Evolutionary conservation across 2,113 vertebrate genomes (phyloP).

Genomic region (Equus przewalskii): DNA sequence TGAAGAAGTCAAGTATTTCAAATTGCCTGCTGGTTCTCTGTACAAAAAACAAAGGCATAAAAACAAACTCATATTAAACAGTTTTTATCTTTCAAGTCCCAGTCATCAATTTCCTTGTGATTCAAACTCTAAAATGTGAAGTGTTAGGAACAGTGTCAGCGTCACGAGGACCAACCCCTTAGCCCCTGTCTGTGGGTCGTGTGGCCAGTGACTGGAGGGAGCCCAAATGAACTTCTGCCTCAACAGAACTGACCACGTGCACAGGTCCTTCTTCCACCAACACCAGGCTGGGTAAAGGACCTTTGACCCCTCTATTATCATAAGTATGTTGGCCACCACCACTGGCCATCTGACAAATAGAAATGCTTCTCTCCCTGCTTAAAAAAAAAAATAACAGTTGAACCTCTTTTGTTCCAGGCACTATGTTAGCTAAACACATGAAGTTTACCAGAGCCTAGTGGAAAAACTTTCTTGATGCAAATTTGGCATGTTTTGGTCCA

Average conservation of each 20-base stretch:
- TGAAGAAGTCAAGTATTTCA: conserved; percentile 60
- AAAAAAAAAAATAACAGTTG: conserved; percentile 52
- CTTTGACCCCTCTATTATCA: not conserved
- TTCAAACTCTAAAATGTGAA: not conserved
- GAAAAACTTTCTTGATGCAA: not conserved
- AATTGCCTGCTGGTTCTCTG: conserved; percentile 64
- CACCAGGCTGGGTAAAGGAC: not conserved
- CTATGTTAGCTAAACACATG: conserved; percentile 72
- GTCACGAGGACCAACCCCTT: not conserved
- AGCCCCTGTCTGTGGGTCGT: not conserved
- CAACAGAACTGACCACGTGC: not conserved
- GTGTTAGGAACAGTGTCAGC: not conserved
- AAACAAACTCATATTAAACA: conserved; percentile 82
- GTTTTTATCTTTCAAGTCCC: conserved; percentile 74
- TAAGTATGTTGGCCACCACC: not conserved
- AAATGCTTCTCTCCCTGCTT: conserved; percentile 67
- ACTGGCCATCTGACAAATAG: conserved; percentile 65
- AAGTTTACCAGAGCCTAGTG: conserved; percentile 60
- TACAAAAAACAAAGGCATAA: conserved; percentile 86
- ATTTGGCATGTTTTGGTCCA: not conserved
- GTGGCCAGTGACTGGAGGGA: not conserved
- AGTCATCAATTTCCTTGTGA: conserved; percentile 68
- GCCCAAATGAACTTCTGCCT: not conserved
- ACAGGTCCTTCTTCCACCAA: not conserved
- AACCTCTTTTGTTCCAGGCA: conserved; percentile 83